These are phyloP conservation scores for Porphyrio hochstetteri DNA, from an alignment of 2,113 vertebrate genomes.

Conservation along the genomic window DNA sequence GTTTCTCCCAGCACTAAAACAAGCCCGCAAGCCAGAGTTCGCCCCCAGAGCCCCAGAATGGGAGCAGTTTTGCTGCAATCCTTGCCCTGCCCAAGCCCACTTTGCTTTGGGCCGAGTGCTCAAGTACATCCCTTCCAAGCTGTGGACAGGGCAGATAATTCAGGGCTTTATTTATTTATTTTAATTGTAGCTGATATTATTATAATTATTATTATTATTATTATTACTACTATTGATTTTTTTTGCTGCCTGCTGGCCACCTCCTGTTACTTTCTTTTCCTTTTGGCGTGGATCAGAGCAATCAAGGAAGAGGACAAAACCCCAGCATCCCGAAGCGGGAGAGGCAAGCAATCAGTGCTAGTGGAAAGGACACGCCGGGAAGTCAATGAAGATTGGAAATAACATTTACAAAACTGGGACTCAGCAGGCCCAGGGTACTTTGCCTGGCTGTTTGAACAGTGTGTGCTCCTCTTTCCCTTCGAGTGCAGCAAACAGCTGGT, in stretches of 20 bases:
- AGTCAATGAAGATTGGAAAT: conserved; percentile 57
- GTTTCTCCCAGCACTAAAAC: background rate
- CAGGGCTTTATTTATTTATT: background rate
- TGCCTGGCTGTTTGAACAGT: conserved; percentile 42
- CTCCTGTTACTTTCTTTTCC: no score
- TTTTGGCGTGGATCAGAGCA: conserved; percentile 16
- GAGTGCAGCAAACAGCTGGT: conserved; percentile 49
- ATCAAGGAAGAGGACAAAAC: conserved; percentile 49
- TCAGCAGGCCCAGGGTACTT: conserved; percentile 58
- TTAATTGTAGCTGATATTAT: background rate
- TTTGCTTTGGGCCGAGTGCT: background rate
- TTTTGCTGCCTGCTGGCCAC: background rate
- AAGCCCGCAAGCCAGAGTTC: background rate
- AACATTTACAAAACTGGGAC: conserved; percentile 59
- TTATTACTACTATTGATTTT: background rate
- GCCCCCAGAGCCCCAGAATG: background rate
- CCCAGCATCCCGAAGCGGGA: conserved; percentile 24
- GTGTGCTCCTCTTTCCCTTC: conserved; percentile 35
- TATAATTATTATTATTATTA: background rate
- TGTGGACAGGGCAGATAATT: background rate
- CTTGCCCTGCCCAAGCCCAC: background rate
- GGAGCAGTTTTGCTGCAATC: background rate
- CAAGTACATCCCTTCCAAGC: background rate
- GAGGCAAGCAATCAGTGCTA: conserved; percentile 65
- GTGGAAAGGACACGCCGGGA: conserved; percentile 47